Evolutionary conservation across 2,888 invertebrate species (phyloP).

Genomic region (Brachypterus glaber): DNA sequence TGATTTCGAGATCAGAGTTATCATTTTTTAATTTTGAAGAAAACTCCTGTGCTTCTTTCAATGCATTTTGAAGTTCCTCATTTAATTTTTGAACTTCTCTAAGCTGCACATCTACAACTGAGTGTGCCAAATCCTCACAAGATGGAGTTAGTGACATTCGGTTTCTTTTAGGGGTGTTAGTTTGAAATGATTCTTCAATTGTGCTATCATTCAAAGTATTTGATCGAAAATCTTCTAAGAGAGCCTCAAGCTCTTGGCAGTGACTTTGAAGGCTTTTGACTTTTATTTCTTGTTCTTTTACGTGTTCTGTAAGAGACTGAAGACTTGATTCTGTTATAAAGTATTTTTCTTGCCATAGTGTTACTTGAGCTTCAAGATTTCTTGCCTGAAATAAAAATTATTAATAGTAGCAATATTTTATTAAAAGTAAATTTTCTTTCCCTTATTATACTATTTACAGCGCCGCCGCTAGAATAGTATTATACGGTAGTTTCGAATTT

Average conservation of each 20-base stretch:
- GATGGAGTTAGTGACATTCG: constrained; percentile 16
- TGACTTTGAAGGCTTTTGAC: constrained; percentile 27
- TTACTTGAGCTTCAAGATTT: constrained; percentile 34
- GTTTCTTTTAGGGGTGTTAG: constrained; percentile 6
- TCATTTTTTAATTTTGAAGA: not conserved
- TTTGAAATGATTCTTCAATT: constrained; percentile 21
- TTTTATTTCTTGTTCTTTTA: constrained; percentile 28
- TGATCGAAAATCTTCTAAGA: constrained; percentile 42
- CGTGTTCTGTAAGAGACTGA: constrained; percentile 26
- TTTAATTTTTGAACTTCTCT: constrained; percentile 34
- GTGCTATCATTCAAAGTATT: constrained; percentile 25
- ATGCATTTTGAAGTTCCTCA: constrained; percentile 21
- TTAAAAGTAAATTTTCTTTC: constrained; percentile 3
- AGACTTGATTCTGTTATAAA: constrained; percentile 29
- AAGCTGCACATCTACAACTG: constrained; percentile 39
- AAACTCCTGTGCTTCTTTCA: constrained; percentile 9
- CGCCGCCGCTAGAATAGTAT: too few relatives aligned
- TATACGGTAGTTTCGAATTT: too few relatives aligned
- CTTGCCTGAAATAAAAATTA: constrained; percentile 37
- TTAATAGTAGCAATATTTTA: constrained; percentile 11
- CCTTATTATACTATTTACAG: too few relatives aligned
- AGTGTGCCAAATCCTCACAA: constrained; percentile 35
- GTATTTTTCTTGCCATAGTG: constrained; percentile 31
- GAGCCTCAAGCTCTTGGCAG: constrained; percentile 33
- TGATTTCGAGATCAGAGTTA: not conserved